These are phyloP conservation scores for Glossosoma conforme DNA, from an alignment of 1,140 invertebrate species.

Conservation along the genomic window DNA sequence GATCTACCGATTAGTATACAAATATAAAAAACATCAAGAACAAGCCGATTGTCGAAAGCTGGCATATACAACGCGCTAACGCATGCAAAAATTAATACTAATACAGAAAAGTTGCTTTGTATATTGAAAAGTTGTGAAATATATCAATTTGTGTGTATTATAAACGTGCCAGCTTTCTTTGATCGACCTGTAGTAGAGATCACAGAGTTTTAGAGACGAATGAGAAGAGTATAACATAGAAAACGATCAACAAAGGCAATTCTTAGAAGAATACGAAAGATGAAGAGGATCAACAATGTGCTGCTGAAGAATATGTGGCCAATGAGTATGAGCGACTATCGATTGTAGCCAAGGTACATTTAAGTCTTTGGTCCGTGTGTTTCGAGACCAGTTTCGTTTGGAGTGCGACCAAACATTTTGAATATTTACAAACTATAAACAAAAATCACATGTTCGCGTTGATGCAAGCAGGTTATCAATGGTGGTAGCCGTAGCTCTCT, in stretches of 20 bases:
- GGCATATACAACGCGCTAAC: no score
- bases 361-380: conserved; percentile 14
- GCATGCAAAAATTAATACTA: no score
- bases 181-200: conserved; percentile 18
- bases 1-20: no score
- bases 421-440: conserved; percentile 18
- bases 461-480: conserved; percentile 3
- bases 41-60: no score
- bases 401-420: conserved; percentile 1
- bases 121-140: no score
- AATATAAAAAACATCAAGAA: no score
- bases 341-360: conserved; percentile 16
- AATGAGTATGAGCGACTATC: no score
- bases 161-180: no score
- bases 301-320: no score
- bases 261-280: conserved; percentile 3
- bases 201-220: conserved; percentile 8
- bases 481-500: conserved; percentile 7
- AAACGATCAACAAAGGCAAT: conserved; percentile 15
- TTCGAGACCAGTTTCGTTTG: conserved; percentile 14
- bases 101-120: no score
- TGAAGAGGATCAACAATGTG: conserved; percentile 7
- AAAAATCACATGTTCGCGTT: conserved; percentile 13
- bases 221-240: conserved; percentile 3
- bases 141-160: no score